Evolutionary conservation across 2,797 vertebrate species (phyloP).

Genomic region (Melanotaenia trifasciata): DNA sequence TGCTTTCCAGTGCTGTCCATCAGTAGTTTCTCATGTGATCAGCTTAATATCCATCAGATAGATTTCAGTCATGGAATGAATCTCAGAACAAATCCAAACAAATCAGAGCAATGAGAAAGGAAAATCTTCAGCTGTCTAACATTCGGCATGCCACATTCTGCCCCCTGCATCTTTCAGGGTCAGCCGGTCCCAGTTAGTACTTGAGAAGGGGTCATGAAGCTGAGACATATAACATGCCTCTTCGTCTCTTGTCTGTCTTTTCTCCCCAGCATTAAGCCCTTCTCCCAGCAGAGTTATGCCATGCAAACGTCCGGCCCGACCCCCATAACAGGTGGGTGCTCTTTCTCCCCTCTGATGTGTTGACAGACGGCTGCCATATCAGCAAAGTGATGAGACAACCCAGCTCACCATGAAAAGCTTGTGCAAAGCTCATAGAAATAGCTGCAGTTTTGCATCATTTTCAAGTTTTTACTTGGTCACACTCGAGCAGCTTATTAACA

Average conservation of each 20-base stretch:
- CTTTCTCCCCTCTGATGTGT: conserved; percentile 32
- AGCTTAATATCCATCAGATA: conserved; percentile 45
- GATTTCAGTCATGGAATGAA: conserved; percentile 41
- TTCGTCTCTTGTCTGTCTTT: conserved; percentile 67
- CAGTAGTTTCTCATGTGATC: conserved; percentile 40
- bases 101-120: conserved; percentile 56
- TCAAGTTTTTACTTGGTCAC: conserved; percentile 18
- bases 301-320: conserved; percentile 88
- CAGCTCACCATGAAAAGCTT: conserved; percentile 26
- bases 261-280: conserved; percentile 92
- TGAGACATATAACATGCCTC: conserved; percentile 69
- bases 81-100: conserved; percentile 52
- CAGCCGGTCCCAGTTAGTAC: conserved; percentile 72
- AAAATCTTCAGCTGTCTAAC: conserved; percentile 66
- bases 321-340: conserved; percentile 89
- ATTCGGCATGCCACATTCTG: conserved; percentile 36
- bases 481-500: conserved; percentile 13
- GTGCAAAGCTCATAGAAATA: conserved; percentile 35
- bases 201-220: conserved; percentile 66
- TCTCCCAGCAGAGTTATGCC: conserved; percentile 92
- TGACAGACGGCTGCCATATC: conserved; percentile 64
- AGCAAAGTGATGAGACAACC: conserved; percentile 42
- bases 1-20: conserved; percentile 9
- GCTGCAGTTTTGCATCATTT: conserved; percentile 34
- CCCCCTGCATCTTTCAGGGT: conserved; percentile 58